Conservation (phyloP, 2,888 invertebrate genomes). For the Ormyrus rosae region DNA sequence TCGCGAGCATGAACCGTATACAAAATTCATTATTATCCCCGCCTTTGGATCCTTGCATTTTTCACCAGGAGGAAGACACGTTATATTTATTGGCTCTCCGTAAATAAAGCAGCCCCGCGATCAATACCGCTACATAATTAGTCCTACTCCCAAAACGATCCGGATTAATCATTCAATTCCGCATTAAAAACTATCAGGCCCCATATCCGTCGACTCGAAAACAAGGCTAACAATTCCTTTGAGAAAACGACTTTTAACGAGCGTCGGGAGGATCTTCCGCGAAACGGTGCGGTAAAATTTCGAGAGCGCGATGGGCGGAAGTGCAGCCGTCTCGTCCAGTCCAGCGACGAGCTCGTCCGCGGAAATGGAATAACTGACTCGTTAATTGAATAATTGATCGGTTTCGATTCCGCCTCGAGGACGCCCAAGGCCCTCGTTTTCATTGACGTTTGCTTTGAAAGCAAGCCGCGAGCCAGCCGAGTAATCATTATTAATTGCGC, state of each 20-base stretch:
- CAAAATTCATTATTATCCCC: too few relatives aligned
- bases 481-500: slow-evolving; percentile 35
- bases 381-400: slow-evolving; percentile 53
- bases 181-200: too few relatives aligned
- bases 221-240: too few relatives aligned
- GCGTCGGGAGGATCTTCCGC: neutral
- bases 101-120: too few relatives aligned
- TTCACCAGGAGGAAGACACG: too few relatives aligned
- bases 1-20: too few relatives aligned
- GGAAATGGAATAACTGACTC: slow-evolving; percentile 52
- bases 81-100: too few relatives aligned
- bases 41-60: too few relatives aligned
- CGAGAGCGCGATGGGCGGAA: neutral
- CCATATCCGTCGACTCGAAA: too few relatives aligned
- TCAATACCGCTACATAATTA: too few relatives aligned
- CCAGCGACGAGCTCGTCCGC: neutral
- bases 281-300: neutral
- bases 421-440: slow-evolving; percentile 5
- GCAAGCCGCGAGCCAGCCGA: neutral
- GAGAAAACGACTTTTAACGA: neutral
- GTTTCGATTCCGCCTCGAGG: slow-evolving; percentile 38
- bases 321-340: neutral
- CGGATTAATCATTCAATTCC: too few relatives aligned
- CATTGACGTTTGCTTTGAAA: slow-evolving; percentile 14
- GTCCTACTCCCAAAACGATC: too few relatives aligned